Evolutionary conservation across 2,888 invertebrate species (phyloP).

Genomic region (Hirtodrosophila cameraria): DNA sequence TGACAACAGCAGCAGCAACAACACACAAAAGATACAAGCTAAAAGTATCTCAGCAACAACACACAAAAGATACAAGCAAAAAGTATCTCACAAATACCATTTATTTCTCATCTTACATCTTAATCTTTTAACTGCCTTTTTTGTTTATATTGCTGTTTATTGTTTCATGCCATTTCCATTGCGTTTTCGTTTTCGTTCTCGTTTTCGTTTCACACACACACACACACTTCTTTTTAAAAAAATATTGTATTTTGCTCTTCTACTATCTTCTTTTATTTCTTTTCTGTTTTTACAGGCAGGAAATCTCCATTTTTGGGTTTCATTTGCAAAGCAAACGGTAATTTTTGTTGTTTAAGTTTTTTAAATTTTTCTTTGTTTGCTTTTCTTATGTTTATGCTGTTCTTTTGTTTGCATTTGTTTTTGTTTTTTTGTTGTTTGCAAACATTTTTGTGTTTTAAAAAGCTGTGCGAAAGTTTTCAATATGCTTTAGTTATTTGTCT

Average conservation of each 20-base stretch:
- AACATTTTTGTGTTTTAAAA: constrained; percentile 28
- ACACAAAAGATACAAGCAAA: constrained; percentile 1
- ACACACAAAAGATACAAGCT: background rate
- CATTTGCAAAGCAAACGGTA: constrained; percentile 83
- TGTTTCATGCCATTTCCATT: constrained; percentile 21
- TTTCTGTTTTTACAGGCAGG: constrained; percentile 82
- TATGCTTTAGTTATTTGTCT: constrained; percentile 1
- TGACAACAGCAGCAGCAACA: constrained; percentile 45
- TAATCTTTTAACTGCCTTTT: constrained; percentile 1
- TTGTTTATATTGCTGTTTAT: constrained; percentile 13
- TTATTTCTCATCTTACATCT: constrained; percentile 14
- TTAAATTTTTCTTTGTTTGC: constrained; percentile 3
- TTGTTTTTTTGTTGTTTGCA: constrained; percentile 16
- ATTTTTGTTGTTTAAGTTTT: constrained; percentile 58
- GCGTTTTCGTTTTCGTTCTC: constrained; percentile 31
- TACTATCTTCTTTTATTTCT: constrained; percentile 71
- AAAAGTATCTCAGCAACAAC: constrained; percentile 6
- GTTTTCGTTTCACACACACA: constrained; percentile 16
- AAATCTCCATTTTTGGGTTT: constrained; percentile 84
- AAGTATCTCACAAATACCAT: constrained; percentile 9
- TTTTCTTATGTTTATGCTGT: constrained; percentile 23
- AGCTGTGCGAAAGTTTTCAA: constrained; percentile 38
- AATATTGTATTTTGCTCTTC: constrained; percentile 40
- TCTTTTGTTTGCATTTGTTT: constrained; percentile 16
- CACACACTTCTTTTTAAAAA: too few species aligned